Percentiles rank a stretch among this genome's conserved stretches.
Evolutionary conservation across 2,797 vertebrate genomes (phyloP).

Genomic region (Ctenopoma kingsleyae): DNA sequence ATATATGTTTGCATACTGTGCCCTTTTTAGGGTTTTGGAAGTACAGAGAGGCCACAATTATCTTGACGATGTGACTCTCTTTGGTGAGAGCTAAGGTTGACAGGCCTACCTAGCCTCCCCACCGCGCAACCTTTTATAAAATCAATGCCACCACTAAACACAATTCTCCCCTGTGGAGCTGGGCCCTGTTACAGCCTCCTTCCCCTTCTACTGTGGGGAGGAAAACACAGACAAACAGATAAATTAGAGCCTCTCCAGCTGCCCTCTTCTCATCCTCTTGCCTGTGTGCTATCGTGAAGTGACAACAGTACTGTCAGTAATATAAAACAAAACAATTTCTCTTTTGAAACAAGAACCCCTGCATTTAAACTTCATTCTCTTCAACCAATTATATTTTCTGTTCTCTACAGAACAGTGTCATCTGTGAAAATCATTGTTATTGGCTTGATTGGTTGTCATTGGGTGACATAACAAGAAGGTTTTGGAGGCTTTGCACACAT

Average conservation of each 20-base stretch:
- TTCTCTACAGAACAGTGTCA: constrained; percentile 35
- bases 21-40: constrained; percentile 57
- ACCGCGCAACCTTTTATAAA: constrained; percentile 85
- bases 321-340: constrained; percentile 20
- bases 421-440: constrained; percentile 59
- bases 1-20: constrained; percentile 56
- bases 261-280: constrained; percentile 56
- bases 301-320: constrained; percentile 63
- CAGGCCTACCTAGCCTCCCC: constrained; percentile 78
- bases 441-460: constrained; percentile 54
- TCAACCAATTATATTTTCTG: constrained; percentile 69
- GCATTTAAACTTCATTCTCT: constrained; percentile 68
- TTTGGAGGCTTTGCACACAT: constrained; percentile 42
- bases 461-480: constrained; percentile 48
- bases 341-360: constrained; percentile 56
- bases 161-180: constrained; percentile 71
- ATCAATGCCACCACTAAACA: constrained; percentile 85
- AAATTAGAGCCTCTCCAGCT: constrained; percentile 74
- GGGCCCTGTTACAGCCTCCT: constrained; percentile 70
- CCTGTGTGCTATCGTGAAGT: constrained; percentile 57
- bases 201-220: constrained; percentile 56
- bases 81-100: constrained; percentile 72
- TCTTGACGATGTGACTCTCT: constrained; percentile 63
- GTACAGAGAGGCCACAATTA: constrained; percentile 72
- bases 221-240: constrained; percentile 83